phyloP scores from a whole-genome alignment of 2,888 invertebrate species.

The Athalia cordata region DNA sequence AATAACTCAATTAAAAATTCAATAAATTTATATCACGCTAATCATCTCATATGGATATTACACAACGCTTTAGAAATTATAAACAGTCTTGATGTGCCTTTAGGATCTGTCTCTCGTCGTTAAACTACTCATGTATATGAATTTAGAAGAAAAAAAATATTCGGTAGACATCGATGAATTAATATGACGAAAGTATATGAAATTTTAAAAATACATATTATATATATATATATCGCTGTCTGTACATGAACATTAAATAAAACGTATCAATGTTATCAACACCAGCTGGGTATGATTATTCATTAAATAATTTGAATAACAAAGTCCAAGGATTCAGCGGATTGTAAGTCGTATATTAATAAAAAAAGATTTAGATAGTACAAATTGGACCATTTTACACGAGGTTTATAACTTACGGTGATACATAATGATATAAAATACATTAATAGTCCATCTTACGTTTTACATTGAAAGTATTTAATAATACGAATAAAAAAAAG shows the following conservation, averaged over 20 bases:
- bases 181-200: constrained; percentile 5
- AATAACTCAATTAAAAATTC: not conserved
- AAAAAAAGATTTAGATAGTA: constrained; percentile 11
- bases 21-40: constrained; percentile 14
- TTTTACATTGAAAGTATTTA: constrained; percentile 12
- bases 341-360: constrained; percentile 17
- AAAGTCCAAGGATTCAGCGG: not conserved
- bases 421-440: constrained; percentile 38
- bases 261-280: constrained; percentile 29
- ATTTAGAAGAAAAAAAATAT: constrained; percentile 6
- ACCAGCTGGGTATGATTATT: too few species aligned
- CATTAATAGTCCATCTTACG: constrained; percentile 13
- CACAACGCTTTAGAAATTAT: constrained; percentile 39
- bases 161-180: constrained; percentile 27
- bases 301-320: not conserved
- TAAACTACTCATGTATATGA: constrained; percentile 27
- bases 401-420: constrained; percentile 24
- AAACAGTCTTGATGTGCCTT: constrained; percentile 44
- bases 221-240: constrained; percentile 4
- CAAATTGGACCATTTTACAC: constrained; percentile 14
- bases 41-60: not conserved
- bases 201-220: not conserved
- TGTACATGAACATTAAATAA: constrained; percentile 37
- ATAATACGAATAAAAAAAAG: constrained; percentile 10
- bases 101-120: constrained; percentile 43